Conservation (phyloP, 2,113 vertebrate species). For the Calonectris borealis region DNA sequence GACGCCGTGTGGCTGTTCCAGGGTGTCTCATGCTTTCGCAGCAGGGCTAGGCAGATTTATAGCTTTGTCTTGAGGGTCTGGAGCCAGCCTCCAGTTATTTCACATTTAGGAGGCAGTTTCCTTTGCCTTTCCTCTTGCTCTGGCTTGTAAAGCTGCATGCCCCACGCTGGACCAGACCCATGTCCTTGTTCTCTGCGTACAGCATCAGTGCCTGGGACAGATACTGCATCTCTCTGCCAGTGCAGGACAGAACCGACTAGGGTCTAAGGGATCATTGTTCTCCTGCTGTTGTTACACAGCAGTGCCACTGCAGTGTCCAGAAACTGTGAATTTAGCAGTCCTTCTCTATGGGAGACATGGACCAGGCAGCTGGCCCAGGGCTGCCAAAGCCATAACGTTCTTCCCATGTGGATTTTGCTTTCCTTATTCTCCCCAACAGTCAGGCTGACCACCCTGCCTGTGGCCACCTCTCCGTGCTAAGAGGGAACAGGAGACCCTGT, state of each 20-base stretch:
- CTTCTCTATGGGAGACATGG: neutral
- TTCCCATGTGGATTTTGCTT: neutral
- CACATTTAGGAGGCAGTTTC: constrained; percentile 1
- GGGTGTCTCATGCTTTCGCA: neutral
- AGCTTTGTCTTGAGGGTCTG: constrained; percentile 13
- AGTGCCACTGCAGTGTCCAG: neutral
- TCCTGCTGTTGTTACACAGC: neutral
- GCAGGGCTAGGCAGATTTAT: constrained; percentile 35
- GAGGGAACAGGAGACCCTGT: neutral
- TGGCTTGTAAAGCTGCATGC: neutral
- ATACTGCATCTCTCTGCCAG: neutral
- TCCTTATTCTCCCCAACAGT: neutral
- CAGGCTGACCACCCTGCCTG: neutral
- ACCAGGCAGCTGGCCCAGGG: neutral
- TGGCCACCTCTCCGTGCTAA: neutral
- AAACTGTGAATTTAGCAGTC: neutral
- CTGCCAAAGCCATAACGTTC: neutral
- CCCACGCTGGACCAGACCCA: neutral
- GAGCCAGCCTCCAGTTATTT: neutral
- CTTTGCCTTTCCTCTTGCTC: neutral
- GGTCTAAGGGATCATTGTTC: neutral
- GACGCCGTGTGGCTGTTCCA: constrained; percentile 1
- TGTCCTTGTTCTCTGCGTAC: neutral
- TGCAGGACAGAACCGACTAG: neutral
- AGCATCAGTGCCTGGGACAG: neutral